Conservation (phyloP, 2,113 vertebrate species). For the Menidia beryllina region DNA sequence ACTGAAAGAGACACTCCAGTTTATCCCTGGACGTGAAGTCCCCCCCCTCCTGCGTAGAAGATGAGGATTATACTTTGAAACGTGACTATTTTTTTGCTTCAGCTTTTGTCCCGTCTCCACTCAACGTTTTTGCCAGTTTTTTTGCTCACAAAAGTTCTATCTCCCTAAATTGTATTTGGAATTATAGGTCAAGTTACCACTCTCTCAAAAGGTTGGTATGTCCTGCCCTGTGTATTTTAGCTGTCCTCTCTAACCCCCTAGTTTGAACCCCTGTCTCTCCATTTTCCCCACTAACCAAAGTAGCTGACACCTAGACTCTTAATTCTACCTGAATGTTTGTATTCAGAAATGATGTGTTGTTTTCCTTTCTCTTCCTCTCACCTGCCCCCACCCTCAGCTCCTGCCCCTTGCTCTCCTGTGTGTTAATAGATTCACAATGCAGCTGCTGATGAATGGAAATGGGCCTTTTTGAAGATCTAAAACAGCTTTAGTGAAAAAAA, state of each 20-base stretch:
- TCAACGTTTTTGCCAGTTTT: conserved; percentile 78
- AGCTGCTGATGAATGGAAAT: conserved; percentile 11
- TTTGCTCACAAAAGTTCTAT: conserved; percentile 95
- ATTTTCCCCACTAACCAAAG: conserved; percentile 93
- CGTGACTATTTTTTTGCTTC: conserved; percentile 55
- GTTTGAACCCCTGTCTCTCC: conserved; percentile 87
- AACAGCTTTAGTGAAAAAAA: not conserved
- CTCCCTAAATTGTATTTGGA: conserved; percentile 99
- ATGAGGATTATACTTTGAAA: conserved; percentile 70
- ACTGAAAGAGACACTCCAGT: conserved; percentile 44
- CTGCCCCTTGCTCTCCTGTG: conserved; percentile 31
- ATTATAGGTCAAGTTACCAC: conserved; percentile 99
- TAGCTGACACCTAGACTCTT: conserved; percentile 87
- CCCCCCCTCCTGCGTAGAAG: conserved; percentile 39
- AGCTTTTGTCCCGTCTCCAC: conserved; percentile 62
- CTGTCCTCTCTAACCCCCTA: conserved; percentile 96
- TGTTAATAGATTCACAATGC: conserved; percentile 29
- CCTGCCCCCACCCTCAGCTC: conserved; percentile 62
- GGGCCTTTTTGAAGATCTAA: not conserved
- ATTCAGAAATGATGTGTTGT: conserved; percentile 78
- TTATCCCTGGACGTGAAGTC: conserved; percentile 35
- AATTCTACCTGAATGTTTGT: conserved; percentile 83
- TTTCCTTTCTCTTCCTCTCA: conserved; percentile 84
- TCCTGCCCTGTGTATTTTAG: conserved; percentile 99
- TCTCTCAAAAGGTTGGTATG: conserved; percentile 99